Evolutionary conservation across 2,113 vertebrate genomes (phyloP).

Genomic region (Monopterus albus): DNA sequence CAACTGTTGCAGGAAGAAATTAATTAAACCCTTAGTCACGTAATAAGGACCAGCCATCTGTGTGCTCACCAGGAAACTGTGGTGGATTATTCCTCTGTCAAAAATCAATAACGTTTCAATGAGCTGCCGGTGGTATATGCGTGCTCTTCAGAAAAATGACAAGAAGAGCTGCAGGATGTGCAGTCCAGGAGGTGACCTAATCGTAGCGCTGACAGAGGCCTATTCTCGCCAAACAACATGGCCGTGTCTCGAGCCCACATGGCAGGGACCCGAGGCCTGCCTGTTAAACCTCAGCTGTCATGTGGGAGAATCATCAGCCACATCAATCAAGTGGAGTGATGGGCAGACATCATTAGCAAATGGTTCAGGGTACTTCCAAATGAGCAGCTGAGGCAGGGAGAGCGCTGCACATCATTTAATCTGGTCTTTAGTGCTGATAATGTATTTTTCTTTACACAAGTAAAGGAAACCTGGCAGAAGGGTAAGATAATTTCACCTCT

Average conservation of each 20-base stretch:
- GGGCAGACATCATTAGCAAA: slow-evolving; percentile 41
- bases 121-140: slow-evolving; percentile 35
- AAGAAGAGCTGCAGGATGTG: slow-evolving; percentile 28
- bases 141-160: slow-evolving; percentile 23
- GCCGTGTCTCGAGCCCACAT: not conserved
- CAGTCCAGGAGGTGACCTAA: slow-evolving; percentile 33
- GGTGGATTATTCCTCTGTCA: slow-evolving; percentile 30
- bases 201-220: slow-evolving; percentile 15
- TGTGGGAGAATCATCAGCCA: slow-evolving; percentile 17
- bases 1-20: slow-evolving; percentile 5
- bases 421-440: slow-evolving; percentile 39
- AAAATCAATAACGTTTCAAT: slow-evolving; percentile 61
- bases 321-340: slow-evolving; percentile 64
- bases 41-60: slow-evolving; percentile 42
- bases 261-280: slow-evolving; percentile 16
- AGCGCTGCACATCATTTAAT: slow-evolving; percentile 24
- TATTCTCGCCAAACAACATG: slow-evolving; percentile 27
- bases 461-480: slow-evolving; percentile 24
- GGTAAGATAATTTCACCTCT: slow-evolving; percentile 1
- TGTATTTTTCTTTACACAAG: slow-evolving; percentile 37
- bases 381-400: slow-evolving; percentile 15
- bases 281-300: slow-evolving; percentile 42
- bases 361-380: slow-evolving; percentile 28
- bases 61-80: slow-evolving; percentile 36
- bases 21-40: slow-evolving; percentile 37